Conservation (phyloP, 2,113 vertebrate genomes). For the Tragelaphus imberbis region DNA sequence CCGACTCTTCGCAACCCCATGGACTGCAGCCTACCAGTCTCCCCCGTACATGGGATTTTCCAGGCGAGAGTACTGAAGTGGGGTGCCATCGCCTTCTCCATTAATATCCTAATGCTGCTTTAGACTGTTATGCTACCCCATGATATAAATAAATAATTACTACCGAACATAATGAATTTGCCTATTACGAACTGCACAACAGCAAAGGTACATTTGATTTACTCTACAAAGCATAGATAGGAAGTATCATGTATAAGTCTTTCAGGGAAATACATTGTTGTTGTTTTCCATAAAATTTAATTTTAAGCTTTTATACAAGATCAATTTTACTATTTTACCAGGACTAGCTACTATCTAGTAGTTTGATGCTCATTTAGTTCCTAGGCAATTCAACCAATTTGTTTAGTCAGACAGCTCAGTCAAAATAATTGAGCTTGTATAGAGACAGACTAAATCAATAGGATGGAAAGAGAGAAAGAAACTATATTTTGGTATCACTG, state of each 20-base stretch:
- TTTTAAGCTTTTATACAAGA: neutral
- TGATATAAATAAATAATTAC: neutral
- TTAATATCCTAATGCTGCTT: neutral
- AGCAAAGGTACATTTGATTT: neutral
- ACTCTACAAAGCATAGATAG: neutral
- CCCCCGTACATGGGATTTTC: too few species aligned
- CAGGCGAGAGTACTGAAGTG: too few species aligned
- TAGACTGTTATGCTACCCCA: neutral
- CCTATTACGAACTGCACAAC: neutral
- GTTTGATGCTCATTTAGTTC: neutral
- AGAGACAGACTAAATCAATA: constrained; percentile 7
- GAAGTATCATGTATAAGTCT: neutral
- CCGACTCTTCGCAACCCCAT: too few species aligned
- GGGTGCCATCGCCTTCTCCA: neutral
- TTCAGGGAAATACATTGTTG: neutral
- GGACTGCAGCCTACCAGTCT: too few species aligned
- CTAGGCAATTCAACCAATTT: neutral
- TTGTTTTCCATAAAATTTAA: neutral
- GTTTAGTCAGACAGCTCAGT: neutral
- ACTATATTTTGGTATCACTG: neutral
- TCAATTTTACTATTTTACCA: neutral
- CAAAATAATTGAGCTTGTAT: neutral
- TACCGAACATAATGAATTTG: neutral
- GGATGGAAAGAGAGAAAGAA: neutral
- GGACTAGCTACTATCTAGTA: neutral